phyloP scores from a whole-genome alignment of 2,797 vertebrate genomes.

The Acrossocheilus fasciatus region DNA sequence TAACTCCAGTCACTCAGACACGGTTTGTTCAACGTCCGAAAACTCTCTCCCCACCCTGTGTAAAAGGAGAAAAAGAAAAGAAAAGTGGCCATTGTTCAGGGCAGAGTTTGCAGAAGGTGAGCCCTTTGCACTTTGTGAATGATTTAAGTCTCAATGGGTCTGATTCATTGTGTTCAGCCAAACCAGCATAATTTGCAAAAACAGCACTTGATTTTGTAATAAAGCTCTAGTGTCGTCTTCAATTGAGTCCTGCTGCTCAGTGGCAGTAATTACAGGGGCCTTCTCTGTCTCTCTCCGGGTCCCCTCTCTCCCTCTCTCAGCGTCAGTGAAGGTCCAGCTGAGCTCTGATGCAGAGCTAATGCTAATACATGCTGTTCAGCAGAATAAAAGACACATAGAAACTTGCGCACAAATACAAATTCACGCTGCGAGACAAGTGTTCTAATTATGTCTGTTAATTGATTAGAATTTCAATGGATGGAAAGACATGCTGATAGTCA shows the following conservation, averaged over 20 bases:
- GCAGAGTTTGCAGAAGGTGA: conserved; percentile 51
- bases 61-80: conserved; percentile 20
- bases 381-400: not conserved
- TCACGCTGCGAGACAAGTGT: conserved; percentile 19
- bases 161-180: conserved; percentile 79
- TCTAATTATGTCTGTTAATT: conserved; percentile 5
- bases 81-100: conserved; percentile 56
- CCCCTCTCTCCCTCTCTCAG: conserved; percentile 3
- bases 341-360: conserved; percentile 53
- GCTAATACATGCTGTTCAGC: conserved; percentile 43
- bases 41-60: conserved; percentile 6
- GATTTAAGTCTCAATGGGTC: conserved; percentile 76
- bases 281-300: conserved; percentile 38
- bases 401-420: conserved; percentile 29
- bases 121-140: conserved; percentile 69
- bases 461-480: not conserved
- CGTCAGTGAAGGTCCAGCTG: conserved; percentile 33
- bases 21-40: conserved; percentile 16
- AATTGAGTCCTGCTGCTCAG: conserved; percentile 78
- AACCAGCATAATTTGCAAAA: conserved; percentile 81
- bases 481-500: not conserved
- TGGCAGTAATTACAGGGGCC: conserved; percentile 77
- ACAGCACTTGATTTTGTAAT: conserved; percentile 82
- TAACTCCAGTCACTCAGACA: conserved; percentile 21
- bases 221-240: conserved; percentile 82